Conservation (phyloP, 2,113 vertebrate species). For the Corvus hawaiiensis region DNA sequence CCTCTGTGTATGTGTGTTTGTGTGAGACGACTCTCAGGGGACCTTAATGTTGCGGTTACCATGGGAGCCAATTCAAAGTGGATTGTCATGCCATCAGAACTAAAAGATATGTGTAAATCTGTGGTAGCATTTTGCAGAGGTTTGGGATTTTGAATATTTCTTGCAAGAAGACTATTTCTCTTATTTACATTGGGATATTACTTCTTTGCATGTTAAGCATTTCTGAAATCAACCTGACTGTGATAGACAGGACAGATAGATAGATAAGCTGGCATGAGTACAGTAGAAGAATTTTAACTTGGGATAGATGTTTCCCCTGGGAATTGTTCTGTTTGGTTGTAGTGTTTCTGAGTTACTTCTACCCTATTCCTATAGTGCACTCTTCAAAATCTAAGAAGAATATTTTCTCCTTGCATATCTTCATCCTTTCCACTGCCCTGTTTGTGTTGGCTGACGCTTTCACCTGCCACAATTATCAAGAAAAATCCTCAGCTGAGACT, state of each 20-base stretch:
- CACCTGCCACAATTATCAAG: neutral
- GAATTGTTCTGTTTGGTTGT: neutral
- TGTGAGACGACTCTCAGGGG: neutral
- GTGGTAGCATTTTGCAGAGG: neutral
- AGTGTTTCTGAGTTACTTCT: neutral
- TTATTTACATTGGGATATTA: neutral
- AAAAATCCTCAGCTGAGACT: neutral
- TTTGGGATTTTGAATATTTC: neutral
- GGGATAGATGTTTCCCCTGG: neutral
- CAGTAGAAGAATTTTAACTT: neutral
- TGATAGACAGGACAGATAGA: neutral
- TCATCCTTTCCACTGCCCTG: neutral
- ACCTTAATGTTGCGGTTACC: neutral
- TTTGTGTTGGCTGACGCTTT: neutral
- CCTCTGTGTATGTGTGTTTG: neutral
- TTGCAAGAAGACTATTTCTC: neutral
- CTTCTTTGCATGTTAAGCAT: neutral
- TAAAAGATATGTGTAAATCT: neutral
- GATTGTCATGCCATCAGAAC: neutral
- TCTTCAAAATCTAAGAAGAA: neutral
- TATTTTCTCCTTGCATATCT: neutral
- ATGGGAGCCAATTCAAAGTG: conserved; percentile 7
- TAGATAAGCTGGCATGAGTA: neutral
- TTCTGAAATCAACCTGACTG: neutral
- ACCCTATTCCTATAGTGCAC: neutral